phyloP scores from a whole-genome alignment of 1,140 invertebrate genomes.

The Drosophila santomea region DNA sequence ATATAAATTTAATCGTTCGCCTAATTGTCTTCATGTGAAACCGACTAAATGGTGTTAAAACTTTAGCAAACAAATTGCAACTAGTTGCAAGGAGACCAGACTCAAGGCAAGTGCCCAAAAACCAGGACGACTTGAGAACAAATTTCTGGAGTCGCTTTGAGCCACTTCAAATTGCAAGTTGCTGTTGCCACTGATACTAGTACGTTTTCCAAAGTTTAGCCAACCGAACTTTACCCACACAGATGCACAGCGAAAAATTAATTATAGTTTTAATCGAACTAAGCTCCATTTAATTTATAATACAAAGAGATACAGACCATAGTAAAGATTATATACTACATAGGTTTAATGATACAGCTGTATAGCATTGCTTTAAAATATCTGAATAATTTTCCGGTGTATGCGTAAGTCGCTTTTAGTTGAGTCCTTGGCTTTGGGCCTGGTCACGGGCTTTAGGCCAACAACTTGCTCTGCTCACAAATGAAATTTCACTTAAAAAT shows the following conservation, averaged over 20 bases:
- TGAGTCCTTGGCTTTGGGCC: constrained; percentile 43
- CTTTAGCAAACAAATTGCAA: constrained; percentile 81
- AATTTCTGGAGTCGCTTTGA: constrained; percentile 66
- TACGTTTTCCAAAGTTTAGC: constrained; percentile 65
- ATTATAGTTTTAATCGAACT: too few species aligned
- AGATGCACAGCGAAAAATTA: not conserved
- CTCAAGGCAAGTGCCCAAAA: constrained; percentile 29
- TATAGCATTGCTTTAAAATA: too few species aligned
- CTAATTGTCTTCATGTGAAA: constrained; percentile 82
- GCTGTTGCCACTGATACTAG: constrained; percentile 69
- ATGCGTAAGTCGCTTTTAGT: constrained; percentile 33
- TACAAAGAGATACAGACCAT: too few species aligned
- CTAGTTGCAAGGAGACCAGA: constrained; percentile 66
- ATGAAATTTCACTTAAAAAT: constrained; percentile 75
- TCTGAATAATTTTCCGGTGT: not conserved
- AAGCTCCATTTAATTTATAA: too few species aligned
- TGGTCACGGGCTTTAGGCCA: constrained; percentile 43
- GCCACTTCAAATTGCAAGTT: constrained; percentile 72
- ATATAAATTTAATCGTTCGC: constrained; percentile 82
- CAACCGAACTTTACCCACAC: constrained; percentile 59
- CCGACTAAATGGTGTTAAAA: constrained; percentile 82
- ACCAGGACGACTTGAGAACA: constrained; percentile 68
- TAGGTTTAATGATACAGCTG: too few species aligned
- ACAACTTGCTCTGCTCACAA: constrained; percentile 47
- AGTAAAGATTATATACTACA: too few species aligned